Conservation (phyloP, 2,888 invertebrate species). For the Ichneumoninae sp. region DNA sequence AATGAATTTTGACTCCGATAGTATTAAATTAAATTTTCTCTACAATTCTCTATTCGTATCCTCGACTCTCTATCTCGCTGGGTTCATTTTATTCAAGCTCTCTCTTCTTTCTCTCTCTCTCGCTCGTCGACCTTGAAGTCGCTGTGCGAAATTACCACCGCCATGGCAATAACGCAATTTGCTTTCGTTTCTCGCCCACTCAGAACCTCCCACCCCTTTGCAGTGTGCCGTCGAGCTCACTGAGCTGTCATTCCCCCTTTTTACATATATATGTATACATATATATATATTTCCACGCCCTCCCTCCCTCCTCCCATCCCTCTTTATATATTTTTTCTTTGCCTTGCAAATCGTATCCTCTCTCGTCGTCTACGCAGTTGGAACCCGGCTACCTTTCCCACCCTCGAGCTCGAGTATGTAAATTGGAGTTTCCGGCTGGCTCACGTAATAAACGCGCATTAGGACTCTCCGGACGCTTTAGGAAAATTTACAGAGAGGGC, state of each 20-base stretch:
- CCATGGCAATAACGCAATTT: slow-evolving; percentile 67
- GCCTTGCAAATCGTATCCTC: slow-evolving; percentile 68
- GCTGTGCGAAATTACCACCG: slow-evolving; percentile 60
- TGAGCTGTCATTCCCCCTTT: slow-evolving; percentile 54
- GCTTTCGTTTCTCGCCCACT: slow-evolving; percentile 66
- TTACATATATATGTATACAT: slow-evolving; percentile 11
- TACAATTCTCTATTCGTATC: neutral
- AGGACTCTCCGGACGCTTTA: slow-evolving; percentile 62
- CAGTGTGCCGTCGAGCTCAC: slow-evolving; percentile 38
- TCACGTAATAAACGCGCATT: slow-evolving; percentile 73
- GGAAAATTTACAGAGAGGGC: slow-evolving; percentile 65
- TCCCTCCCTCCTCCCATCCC: slow-evolving; percentile 52
- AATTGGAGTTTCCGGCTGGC: slow-evolving; percentile 73
- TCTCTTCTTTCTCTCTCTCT: slow-evolving; percentile 9
- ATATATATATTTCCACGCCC: slow-evolving; percentile 9
- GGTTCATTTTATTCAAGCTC: slow-evolving; percentile 35
- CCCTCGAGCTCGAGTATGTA: slow-evolving; percentile 66
- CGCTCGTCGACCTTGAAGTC: slow-evolving; percentile 59
- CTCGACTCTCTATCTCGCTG: slow-evolving; percentile 7
- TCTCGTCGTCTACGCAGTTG: slow-evolving; percentile 42
- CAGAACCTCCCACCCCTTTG: slow-evolving; percentile 48
- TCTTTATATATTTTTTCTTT: slow-evolving; percentile 40
- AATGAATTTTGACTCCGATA: slow-evolving; percentile 13
- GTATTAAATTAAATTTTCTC: slow-evolving; percentile 1
- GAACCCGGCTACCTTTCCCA: slow-evolving; percentile 45